Base-by-base conservation (phyloP, 2,113 vertebrate species). In the Scartelaos histophorus region DNA sequence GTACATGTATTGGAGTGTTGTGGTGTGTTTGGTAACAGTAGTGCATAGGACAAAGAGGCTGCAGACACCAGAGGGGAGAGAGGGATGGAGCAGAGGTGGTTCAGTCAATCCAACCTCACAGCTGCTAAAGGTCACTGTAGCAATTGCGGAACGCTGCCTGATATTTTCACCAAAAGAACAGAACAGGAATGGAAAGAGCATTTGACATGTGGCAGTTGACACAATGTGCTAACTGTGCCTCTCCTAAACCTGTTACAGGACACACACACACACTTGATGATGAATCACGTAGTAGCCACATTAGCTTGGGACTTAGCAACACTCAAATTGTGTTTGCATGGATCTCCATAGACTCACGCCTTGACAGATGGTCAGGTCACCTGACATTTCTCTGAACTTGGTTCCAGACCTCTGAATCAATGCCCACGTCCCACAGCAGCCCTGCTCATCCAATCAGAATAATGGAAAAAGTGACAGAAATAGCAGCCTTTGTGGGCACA, bases 111-210 rank as follows among this genome's bases (percentile, higher is more conserved):
- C 80, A 83, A 71, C 73, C 71, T 71, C 67, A 60, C 82, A 81
- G 79, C 85, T 87, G 80, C 70, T 88, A 91, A 92, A 93, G 90
- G 87, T 92, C 91, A 90, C 78, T 22, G 24, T 82, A 86, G 76
- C 76, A 84, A 89, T 83, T 78, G 77, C 69, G 81, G 75, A 82
- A 80, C 74, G 47, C 79, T 78, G 65, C 74, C 71, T 84, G 75
- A 82, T 75, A 77, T 84, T 75, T 75, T 73, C 79, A 85, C 87
- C 70, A 13, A 67, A 38, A 70, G 74, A 70, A 61, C 51, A 25
- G 56, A 57, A 82, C 74, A 67, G 66, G 15, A 47, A 38, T 70
- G 70, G 81, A 84, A 83, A 75, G 47, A 82, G 0, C 51, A 46
- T 82, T 71, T 85, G 75, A 82, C 74, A 68, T 71, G 73, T 76